These are phyloP conservation scores for Nesoenas mayeri DNA, from an alignment of 2,113 vertebrate genomes.

Conservation along the genomic window DNA sequence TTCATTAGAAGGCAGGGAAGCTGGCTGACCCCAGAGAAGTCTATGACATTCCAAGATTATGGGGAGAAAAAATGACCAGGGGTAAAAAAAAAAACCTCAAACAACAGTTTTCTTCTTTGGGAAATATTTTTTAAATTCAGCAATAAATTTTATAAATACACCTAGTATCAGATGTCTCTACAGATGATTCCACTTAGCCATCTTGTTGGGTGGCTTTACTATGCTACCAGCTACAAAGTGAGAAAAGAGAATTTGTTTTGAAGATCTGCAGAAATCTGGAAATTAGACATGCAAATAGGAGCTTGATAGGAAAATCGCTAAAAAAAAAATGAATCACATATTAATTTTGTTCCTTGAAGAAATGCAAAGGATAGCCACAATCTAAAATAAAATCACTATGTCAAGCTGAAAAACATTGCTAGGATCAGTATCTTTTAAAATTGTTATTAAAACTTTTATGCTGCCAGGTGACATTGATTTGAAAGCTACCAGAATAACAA, in stretches of 20 bases:
- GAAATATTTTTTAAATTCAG: not conserved
- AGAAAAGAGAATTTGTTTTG: not conserved
- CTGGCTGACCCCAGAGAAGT: not conserved
- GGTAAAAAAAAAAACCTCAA: rapidly evolving
- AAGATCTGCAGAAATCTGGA: not conserved
- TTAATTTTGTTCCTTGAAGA: not conserved
- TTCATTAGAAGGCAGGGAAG: not conserved
- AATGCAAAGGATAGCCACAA: not conserved
- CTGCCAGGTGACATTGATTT: not conserved
- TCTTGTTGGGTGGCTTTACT: not conserved
- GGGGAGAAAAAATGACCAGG: rapidly evolving
- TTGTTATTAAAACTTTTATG: not conserved
- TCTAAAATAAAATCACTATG: not conserved
- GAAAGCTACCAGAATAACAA: not conserved
- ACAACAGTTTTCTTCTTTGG: not conserved
- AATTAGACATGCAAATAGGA: not conserved
- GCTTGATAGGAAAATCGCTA: not conserved
- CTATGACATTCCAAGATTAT: not conserved
- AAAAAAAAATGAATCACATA: not conserved
- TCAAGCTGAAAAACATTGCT: not conserved
- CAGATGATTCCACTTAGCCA: not conserved
- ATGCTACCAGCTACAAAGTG: not conserved
- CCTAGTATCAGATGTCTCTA: not conserved
- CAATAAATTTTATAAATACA: not conserved
- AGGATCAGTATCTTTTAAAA: not conserved